Evolutionary conservation across 2,797 vertebrate species (phyloP).

Genomic region (Hirundo rustica): DNA sequence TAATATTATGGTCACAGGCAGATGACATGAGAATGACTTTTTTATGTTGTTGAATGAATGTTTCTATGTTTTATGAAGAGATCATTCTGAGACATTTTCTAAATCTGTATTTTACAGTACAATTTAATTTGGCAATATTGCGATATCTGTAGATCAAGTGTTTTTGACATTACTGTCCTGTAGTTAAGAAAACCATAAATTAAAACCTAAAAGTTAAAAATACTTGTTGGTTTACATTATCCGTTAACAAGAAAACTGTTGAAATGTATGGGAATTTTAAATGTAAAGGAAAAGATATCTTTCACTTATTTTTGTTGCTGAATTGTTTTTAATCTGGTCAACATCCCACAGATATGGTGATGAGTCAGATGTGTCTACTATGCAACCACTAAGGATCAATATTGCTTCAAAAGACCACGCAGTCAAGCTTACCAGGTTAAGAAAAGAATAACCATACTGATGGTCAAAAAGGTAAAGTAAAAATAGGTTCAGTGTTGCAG

Average conservation of each 20-base stretch:
- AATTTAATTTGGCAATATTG: neutral
- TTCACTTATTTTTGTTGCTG: neutral
- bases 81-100: neutral
- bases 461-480: neutral
- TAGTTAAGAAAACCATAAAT: neutral
- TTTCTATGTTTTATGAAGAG: neutral
- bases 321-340: neutral
- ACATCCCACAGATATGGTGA: neutral
- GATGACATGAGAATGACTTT: neutral
- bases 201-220: neutral
- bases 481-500: neutral
- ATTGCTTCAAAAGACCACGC: neutral
- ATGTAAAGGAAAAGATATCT: neutral
- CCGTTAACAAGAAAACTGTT: neutral
- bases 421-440: neutral
- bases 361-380: neutral
- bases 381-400: neutral
- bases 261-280: neutral
- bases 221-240: neutral
- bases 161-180: neutral
- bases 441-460: neutral
- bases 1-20: slow-evolving; percentile 25
- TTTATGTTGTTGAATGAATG: neutral
- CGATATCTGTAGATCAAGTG: neutral
- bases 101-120: neutral